Evolutionary conservation across 2,797 vertebrate species (phyloP).

Genomic region (Graptemys geographica): DNA sequence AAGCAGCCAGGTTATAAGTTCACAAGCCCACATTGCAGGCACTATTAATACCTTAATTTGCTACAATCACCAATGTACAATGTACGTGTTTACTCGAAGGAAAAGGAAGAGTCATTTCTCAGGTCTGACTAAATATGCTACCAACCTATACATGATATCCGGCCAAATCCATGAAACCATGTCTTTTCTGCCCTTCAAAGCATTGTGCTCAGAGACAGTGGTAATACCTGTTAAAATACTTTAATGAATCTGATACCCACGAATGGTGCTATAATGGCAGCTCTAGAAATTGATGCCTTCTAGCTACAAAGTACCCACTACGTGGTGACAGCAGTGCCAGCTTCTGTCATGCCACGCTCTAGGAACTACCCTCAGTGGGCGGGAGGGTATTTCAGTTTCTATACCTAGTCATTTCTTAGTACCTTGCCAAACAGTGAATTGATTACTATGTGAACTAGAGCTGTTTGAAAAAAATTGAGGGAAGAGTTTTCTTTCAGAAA

Average conservation of each 20-base stretch:
- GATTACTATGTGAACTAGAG: slow-evolving; percentile 33
- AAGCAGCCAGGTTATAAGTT: slow-evolving; percentile 74
- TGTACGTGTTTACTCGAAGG: slow-evolving; percentile 53
- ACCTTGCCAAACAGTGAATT: slow-evolving; percentile 38
- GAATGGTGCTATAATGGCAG: slow-evolving; percentile 71
- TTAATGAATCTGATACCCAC: slow-evolving; percentile 72
- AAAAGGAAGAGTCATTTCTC: slow-evolving; percentile 60
- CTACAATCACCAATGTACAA: slow-evolving; percentile 48
- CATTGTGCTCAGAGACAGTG: slow-evolving; percentile 64
- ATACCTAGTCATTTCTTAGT: slow-evolving; percentile 38
- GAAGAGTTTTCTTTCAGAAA: slow-evolving; percentile 55
- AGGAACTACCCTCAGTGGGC: slow-evolving; percentile 52
- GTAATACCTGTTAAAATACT: slow-evolving; percentile 72
- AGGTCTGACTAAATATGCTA: slow-evolving; percentile 61
- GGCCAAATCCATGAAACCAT: slow-evolving; percentile 65
- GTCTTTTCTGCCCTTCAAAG: slow-evolving; percentile 53
- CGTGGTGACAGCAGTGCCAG: slow-evolving; percentile 51
- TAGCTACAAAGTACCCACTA: slow-evolving; percentile 40
- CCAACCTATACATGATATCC: slow-evolving; percentile 55
- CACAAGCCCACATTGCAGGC: slow-evolving; percentile 70
- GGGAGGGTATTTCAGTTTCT: slow-evolving; percentile 44
- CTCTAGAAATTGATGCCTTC: slow-evolving; percentile 66
- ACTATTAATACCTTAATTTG: slow-evolving; percentile 76
- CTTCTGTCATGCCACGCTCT: slow-evolving; percentile 44
- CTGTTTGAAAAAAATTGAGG: slow-evolving; percentile 12